Base-by-base conservation (phyloP, 2,888 invertebrate species). In the Caenorhabditis virilis region DNA sequence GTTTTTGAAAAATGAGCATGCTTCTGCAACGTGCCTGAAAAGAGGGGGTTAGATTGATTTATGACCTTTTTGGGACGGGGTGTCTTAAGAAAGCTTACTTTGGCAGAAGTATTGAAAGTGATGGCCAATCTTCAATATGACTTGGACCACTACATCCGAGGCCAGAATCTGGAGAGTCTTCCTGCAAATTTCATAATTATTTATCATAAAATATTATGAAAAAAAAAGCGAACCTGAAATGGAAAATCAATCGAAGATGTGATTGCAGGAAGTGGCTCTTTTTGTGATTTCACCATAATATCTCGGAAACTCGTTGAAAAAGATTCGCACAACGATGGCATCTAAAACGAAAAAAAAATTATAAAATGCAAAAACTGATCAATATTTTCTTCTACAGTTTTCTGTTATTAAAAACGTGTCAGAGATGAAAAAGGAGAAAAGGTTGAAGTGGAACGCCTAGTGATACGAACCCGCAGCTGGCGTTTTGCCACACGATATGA, bases 71-170 rank as follows among this genome's bases (percentile, higher is more conserved):
- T 9, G 36, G 36, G 38, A 26, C 38, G 20, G 35, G 23, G 26
- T 15, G 25, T 18, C 36, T 15, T 25, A 13, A 25, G 11, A 23
- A 42, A 25, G 64, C 76, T 65, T 50, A 92, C 70, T 88, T 86
- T 3, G 95, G 95, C 67, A 95, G 85, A 47, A 95, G 87, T 73
- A 93, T 90, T 77, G 91, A 91, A 50, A 95, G 86, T 0, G 93
- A 93, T 79, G 92, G 91, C 94, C 94, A 95, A 84, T 95, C 95
- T 83, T 89, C 89, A 9, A 95, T 90, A 83, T 93, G 93, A 16
- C 69, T 59, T 11, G 83, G 83, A 7, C 83, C 83, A 38, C 73
- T 70, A 46, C 79, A 78, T 11, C 82, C 82, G 22, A 83, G 69
- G 13, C 82, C 82, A 11, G 82, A 81, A 52, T 83, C 82, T 13